Base-by-base conservation (phyloP, 1,140 invertebrate genomes). In the Teleogryllus occipitalis region DNA sequence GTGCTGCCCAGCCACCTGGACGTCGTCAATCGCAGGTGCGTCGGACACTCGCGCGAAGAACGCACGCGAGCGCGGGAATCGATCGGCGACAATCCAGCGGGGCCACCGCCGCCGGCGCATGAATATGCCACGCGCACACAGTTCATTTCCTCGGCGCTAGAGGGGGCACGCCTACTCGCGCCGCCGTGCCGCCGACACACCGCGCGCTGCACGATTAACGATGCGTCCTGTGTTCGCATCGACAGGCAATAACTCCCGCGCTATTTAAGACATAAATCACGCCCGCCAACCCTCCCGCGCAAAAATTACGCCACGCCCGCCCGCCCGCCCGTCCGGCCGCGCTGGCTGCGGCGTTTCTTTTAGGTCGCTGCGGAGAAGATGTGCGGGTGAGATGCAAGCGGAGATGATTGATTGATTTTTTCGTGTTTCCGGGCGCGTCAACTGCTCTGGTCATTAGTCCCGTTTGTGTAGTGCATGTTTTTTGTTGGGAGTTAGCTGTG, bases 141-240 rank as follows among this genome's bases (percentile, higher is more conserved):
- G 54, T 65, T 65, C 54, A 65, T 65, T 65, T 65, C 54, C 54
- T 65, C 10, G 54, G 54, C 10, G 54, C 10, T 7, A 18, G 54
- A 7, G 54, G 54, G 10, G 54, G 2, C 2, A 7, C 10, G 18
- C 10, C 10, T 65, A 18, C 54, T 14, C 18, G 54, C 10, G 54
- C 18, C 10, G 54, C 54, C 18, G 18, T 65, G 54, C 54, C 54
- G 54, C 10, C 54, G 54, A 65, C 54, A 65, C 54, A 65, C 54
- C 54, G 54, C 54, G 54, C 54, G 18, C 2, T 7, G 54, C 2
- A 65, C 54, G 54, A 65, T 65, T 65, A 65, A 65, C 54, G 54
- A 65, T 65, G 54, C 54, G 54, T 65, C 54, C 54, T 65, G 54
- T 65, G 54, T 65, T 65, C 54, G 54, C 54, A 65, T 65, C 54